Conservation (phyloP, 1,140 invertebrate genomes). For the Euglossa dilemma region DNA sequence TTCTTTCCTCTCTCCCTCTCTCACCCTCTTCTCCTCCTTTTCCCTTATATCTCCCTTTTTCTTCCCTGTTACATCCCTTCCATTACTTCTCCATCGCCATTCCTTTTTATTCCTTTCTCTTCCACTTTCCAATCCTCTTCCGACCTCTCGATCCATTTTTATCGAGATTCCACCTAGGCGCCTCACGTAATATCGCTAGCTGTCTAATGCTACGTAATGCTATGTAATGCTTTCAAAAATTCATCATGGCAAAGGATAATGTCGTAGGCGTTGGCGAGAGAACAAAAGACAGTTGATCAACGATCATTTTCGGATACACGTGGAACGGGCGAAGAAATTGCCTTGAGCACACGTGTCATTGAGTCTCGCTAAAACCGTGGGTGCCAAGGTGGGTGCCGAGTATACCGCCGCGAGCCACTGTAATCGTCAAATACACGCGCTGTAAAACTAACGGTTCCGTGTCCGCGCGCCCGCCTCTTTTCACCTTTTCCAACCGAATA, state of each 20-base stretch:
- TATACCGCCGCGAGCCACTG: neutral
- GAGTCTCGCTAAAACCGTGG: neutral
- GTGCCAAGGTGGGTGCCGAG: neutral
- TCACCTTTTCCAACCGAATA: too few species aligned
- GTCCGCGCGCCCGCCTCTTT: too few species aligned
- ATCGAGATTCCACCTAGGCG: neutral
- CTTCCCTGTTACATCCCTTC: too few species aligned
- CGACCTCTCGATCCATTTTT: neutral
- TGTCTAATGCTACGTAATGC: too few species aligned
- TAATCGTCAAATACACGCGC: neutral
- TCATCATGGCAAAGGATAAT: neutral
- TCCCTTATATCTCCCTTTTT: neutral
- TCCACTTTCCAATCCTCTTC: neutral
- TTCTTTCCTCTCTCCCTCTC: neutral
- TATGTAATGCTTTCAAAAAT: neutral
- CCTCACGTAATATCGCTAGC: neutral
- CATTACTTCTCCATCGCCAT: too few species aligned
- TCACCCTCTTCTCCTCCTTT: too few species aligned
- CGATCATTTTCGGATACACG: slow-evolving; percentile 41
- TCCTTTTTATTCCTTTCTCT: too few species aligned
- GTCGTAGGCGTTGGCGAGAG: slow-evolving; percentile 2
- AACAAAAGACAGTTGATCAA: slow-evolving; percentile 37
- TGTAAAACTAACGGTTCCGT: too few species aligned
- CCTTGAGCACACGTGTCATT: slow-evolving; percentile 33
- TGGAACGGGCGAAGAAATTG: slow-evolving; percentile 25